Evolutionary conservation across 2,113 vertebrate species (phyloP), one percentile per base, ranked within the genome.

Genomic region (Macquaria ambigua): DNA sequence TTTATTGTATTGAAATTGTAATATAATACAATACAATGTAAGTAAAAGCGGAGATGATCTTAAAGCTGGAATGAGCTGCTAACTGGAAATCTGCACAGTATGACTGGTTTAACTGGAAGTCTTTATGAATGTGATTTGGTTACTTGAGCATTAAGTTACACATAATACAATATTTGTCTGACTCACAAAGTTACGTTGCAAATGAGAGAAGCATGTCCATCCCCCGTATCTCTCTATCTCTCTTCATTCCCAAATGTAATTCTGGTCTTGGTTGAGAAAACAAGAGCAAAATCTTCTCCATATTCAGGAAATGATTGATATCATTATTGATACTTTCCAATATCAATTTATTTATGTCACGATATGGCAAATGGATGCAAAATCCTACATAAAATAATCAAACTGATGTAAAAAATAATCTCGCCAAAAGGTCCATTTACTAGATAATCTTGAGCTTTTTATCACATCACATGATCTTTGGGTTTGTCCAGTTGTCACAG

Each of bases 131-230:
- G 46, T 58, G 66, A 87, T 53, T 68, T 69, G 50, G 11, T 50
- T 73, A 74, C 34, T 59, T 68, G 50, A 68, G 50, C 66, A 79
- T 69, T 73, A 64, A 46, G 59, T 69, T 56, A 56, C 37, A 83
- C 68, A 52, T 31, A 74, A 59, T 8, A 70, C 39, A 72, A 67
- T 43, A 77, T 77, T 66, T 43, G 31, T 77, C 28, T 16, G 21
- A 61, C 34, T 53, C 37, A 64, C 9, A 25, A 66, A 48, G 58
- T 48, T 25, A 59, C 50, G 66, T 12, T 31, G 59, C 20, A 50
- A 55, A 48, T 56, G 61, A 74, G 73, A 71, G 14, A 52, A 62
- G 34, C 16, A 11, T 18, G 16, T 2, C 23, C 53, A n/a, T 66
- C 64, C 21, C 15, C 18, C 56, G 3, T 58, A 28, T 28, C 37